A percentile compares a stretch with the other conserved stretches of the same genome.
Conservation (phyloP, 2,797 vertebrate species). For the Capromys pilorides region DNA sequence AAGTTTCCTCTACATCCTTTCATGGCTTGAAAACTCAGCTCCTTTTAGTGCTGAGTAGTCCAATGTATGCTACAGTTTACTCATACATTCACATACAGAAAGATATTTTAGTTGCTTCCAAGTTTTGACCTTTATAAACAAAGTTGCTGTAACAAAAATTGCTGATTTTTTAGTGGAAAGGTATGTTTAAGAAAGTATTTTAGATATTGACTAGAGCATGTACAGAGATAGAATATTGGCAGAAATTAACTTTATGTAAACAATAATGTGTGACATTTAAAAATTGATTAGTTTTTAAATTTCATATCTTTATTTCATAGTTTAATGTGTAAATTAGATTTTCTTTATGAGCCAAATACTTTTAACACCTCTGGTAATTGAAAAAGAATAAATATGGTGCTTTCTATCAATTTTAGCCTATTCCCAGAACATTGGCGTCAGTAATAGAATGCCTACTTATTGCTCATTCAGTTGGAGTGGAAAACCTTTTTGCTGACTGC, state of each 20-base stretch:
- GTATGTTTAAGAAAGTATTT: constrained; percentile 35
- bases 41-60: background rate
- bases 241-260: background rate
- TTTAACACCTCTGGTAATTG: constrained; percentile 26
- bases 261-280: background rate
- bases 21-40: background rate
- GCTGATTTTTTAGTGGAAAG: background rate
- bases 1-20: background rate
- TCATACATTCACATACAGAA: background rate
- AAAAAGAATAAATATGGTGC: constrained; percentile 63
- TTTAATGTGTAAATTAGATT: constrained; percentile 53
- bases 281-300: constrained; percentile 34
- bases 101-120: background rate
- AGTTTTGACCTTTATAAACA: background rate
- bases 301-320: background rate
- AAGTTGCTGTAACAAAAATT: background rate
- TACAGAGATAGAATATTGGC: background rate
- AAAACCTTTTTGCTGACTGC: constrained; percentile 91
- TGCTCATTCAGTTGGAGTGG: constrained; percentile 90
- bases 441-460: constrained; percentile 94
- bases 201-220: background rate
- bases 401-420: constrained; percentile 86
- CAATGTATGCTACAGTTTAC: background rate
- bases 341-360: constrained; percentile 50
- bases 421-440: constrained; percentile 90